Percentiles rank a stretch among this genome's conserved stretches.
phyloP scores from a whole-genome alignment of 2,888 invertebrate species.

The Dendrolimus houi region DNA sequence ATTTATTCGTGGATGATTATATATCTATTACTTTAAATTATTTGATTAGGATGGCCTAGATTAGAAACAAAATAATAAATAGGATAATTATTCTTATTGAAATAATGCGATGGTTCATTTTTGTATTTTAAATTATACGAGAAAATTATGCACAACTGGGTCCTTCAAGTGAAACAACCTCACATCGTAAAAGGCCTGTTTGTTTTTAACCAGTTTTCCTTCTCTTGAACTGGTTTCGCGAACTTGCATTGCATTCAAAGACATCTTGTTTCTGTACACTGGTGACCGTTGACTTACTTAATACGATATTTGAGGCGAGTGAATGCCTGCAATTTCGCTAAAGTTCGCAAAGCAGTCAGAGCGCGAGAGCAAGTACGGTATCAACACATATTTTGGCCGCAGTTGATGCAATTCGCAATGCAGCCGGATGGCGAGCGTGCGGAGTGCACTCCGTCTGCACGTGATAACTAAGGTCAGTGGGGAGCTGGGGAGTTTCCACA shows the following conservation, averaged over 20 bases:
- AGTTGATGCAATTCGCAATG: slow-evolving; percentile 47
- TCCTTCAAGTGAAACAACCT: neutral
- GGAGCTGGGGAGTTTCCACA: slow-evolving; percentile 50
- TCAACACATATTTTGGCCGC: slow-evolving; percentile 21
- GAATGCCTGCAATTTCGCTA: neutral
- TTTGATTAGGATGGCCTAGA: no score
- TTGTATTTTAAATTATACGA: neutral
- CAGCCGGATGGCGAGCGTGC: slow-evolving; percentile 26
- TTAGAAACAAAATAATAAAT: no score
- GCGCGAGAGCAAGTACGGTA: slow-evolving; percentile 4
- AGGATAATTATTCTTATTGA: no score
- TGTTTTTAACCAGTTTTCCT: neutral
- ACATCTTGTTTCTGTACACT: neutral
- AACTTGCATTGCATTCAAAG: neutral
- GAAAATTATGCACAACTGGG: neutral
- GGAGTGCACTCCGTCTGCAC: slow-evolving; percentile 34
- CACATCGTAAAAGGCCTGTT: neutral
- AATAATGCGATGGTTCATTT: neutral
- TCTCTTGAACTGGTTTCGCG: neutral
- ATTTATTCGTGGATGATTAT: no score
- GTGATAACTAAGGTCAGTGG: slow-evolving; percentile 33
- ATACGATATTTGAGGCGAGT: neutral
- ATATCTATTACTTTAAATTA: no score
- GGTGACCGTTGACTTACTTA: neutral
- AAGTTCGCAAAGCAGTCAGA: slow-evolving; percentile 7